Percentiles rank a stretch among this genome's conserved stretches.
phyloP scores from a whole-genome alignment of 2,888 invertebrate genomes.

The Lucinisca nassula region DNA sequence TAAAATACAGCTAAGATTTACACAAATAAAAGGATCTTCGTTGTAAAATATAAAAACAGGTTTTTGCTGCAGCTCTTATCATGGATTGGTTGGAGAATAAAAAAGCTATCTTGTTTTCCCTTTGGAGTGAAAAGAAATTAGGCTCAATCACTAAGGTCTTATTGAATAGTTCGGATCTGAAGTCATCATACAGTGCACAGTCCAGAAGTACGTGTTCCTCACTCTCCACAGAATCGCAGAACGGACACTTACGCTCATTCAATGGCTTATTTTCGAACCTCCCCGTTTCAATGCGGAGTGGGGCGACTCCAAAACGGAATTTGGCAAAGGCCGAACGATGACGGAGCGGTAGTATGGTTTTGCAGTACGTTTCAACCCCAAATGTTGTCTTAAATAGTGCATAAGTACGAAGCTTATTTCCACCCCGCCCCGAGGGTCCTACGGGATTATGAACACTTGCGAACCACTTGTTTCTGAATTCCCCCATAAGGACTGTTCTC shows the following conservation, averaged over 20 bases:
- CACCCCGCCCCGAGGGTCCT: no score
- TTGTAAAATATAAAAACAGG: constrained; percentile 1
- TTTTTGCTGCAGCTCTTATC: background rate
- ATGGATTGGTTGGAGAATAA: background rate
- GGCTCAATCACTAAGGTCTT: background rate
- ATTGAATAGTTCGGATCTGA: background rate
- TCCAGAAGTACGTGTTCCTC: constrained; percentile 1
- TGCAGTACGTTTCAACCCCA: background rate
- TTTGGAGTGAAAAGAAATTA: background rate
- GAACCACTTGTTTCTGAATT: no score
- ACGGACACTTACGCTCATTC: background rate
- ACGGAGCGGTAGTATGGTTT: background rate
- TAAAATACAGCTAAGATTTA: no score
- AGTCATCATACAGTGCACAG: constrained; percentile 1
- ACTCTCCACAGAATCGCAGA: background rate
- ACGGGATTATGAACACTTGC: no score
- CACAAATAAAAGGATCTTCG: no score
- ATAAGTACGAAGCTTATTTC: background rate
- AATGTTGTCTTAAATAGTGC: background rate
- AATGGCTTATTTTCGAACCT: background rate
- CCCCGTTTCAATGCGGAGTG: constrained; percentile 3
- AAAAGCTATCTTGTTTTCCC: background rate
- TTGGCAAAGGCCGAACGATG: background rate
- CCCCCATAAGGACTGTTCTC: background rate
- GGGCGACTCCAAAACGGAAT: background rate